Conservation (phyloP, 2,888 invertebrate genomes). For the Platypus cylindrus region DNA sequence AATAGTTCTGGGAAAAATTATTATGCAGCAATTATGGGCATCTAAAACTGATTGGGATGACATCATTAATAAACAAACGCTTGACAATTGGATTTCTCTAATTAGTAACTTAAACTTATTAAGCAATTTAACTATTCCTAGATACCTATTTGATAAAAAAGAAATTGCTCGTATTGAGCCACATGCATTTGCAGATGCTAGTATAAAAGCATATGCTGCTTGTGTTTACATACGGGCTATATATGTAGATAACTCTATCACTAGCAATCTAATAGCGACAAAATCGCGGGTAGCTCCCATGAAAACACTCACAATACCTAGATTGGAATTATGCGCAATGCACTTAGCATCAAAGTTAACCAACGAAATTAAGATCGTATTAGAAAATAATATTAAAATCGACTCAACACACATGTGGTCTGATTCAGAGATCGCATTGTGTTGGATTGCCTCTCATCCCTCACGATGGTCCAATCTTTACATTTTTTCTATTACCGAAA, state of each 20-base stretch:
- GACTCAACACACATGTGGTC: conserved; percentile 6
- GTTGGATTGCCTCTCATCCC: conserved; percentile 3
- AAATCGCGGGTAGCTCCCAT: conserved; percentile 4
- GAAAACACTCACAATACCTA: too few species aligned
- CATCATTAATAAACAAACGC: too few species aligned
- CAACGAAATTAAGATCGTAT: conserved; percentile 7
- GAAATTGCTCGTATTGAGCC: not conserved
- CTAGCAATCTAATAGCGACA: conserved; percentile 1
- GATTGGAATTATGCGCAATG: too few species aligned
- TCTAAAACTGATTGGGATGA: too few species aligned
- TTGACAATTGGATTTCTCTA: too few species aligned
- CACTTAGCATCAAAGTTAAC: too few species aligned
- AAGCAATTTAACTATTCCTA: conserved; percentile 6
- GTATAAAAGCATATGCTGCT: conserved; percentile 3
- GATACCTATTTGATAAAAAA: conserved; percentile 5
- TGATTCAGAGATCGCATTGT: conserved; percentile 1
- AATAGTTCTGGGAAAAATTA: too few species aligned
- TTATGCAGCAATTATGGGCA: too few species aligned
- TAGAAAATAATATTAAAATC: too few species aligned
- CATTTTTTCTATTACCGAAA: too few species aligned
- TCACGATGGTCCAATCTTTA: not conserved
- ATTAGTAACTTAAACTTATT: not conserved
- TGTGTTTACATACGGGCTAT: not conserved
- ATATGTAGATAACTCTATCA: not conserved
- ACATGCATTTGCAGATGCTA: conserved; percentile 4